Evolutionary conservation across 2,113 vertebrate genomes (phyloP).

Genomic region (Naja naja): DNA sequence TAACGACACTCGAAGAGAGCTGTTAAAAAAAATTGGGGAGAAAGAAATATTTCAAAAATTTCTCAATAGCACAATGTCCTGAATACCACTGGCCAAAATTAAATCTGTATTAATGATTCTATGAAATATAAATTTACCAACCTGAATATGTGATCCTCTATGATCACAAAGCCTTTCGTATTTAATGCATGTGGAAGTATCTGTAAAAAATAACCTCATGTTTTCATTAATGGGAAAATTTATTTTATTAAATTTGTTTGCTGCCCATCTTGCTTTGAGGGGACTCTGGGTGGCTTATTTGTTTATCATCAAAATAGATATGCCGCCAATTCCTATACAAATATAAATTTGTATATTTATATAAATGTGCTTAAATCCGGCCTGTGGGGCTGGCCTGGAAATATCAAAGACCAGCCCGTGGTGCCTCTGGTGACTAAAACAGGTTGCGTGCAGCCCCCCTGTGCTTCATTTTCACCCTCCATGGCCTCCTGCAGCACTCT

Average conservation of each 20-base stretch:
- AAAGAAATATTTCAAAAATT: not conserved
- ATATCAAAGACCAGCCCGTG: too few species aligned
- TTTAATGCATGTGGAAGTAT: not conserved
- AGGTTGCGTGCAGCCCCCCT: too few species aligned
- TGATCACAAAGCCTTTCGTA: not conserved
- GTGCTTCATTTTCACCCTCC: too few species aligned
- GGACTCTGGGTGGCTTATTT: not conserved
- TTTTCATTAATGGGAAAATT: not conserved
- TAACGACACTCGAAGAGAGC: not conserved
- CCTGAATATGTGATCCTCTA: not conserved
- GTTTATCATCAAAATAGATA: not conserved
- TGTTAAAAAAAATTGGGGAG: not conserved
- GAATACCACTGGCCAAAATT: not conserved
- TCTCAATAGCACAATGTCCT: not conserved
- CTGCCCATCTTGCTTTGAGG: not conserved
- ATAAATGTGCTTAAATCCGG: too few species aligned
- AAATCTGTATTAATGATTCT: not conserved
- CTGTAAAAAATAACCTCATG: not conserved
- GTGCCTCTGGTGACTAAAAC: too few species aligned
- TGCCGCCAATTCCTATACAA: not conserved
- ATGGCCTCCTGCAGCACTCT: too few species aligned
- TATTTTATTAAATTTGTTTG: not conserved
- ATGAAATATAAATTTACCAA: not conserved
- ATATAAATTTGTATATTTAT: not conserved
- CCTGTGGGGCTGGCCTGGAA: too few species aligned